Evolutionary conservation across 2,113 vertebrate genomes (phyloP).

Genomic region (Seriola dumerili): DNA sequence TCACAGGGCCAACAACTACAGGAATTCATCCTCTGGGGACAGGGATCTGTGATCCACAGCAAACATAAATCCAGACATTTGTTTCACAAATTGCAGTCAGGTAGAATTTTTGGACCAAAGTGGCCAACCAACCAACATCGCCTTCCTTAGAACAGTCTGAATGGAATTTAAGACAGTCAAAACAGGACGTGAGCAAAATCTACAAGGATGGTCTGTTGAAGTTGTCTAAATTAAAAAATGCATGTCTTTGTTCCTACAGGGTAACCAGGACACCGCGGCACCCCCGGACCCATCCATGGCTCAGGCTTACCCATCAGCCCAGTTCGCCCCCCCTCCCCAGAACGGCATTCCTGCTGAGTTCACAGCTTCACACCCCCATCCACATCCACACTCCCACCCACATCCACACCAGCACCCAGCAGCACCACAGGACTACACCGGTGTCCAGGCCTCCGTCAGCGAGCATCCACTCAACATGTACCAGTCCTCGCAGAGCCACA

Average conservation of each 20-base stretch:
- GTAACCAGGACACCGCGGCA: constrained; percentile 96
- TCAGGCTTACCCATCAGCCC: constrained; percentile 94
- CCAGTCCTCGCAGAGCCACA: constrained; percentile 92
- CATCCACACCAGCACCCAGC: constrained; percentile 89
- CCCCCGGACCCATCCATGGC: constrained; percentile 95
- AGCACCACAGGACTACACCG: constrained; percentile 89
- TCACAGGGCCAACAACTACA: too few species aligned
- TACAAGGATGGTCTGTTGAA: background rate
- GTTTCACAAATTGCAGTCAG: too few species aligned
- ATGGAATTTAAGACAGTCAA: background rate
- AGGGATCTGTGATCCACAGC: too few species aligned
- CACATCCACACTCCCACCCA: constrained; percentile 84
- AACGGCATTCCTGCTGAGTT: constrained; percentile 94
- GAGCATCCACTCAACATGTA: constrained; percentile 96
- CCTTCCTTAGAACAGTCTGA: background rate
- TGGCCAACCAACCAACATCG: background rate
- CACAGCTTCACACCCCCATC: constrained; percentile 91
- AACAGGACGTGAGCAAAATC: background rate
- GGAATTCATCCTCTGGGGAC: too few species aligned
- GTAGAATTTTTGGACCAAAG: too few species aligned
- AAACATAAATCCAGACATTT: too few species aligned
- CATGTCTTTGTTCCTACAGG: constrained; percentile 80
- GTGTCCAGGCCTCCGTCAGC: constrained; percentile 88
- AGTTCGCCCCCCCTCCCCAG: constrained; percentile 93
- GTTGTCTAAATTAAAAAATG: background rate